phyloP scores from a whole-genome alignment of 1,140 invertebrate species.

The Hypothenemus hampei region DNA sequence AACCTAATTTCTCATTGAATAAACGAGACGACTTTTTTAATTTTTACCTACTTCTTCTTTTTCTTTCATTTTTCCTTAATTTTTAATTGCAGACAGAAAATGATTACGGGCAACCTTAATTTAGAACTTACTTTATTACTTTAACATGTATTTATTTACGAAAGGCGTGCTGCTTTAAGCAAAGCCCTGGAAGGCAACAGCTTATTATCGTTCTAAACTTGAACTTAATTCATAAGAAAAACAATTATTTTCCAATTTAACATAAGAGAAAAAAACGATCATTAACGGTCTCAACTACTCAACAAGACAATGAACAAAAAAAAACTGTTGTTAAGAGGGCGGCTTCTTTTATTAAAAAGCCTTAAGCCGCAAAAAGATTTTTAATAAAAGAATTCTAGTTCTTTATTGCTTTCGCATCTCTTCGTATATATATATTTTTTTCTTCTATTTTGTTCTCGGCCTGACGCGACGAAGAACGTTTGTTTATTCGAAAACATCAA shows the following conservation, averaged over 20 bases:
- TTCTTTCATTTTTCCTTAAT: conserved; percentile 16
- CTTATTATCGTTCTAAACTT: too few species aligned
- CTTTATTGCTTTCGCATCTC: conserved; percentile 39
- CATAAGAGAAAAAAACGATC: too few species aligned
- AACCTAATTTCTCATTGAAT: conserved; percentile 22
- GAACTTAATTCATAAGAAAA: too few species aligned
- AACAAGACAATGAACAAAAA: too few species aligned
- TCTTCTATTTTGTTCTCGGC: conserved; percentile 31
- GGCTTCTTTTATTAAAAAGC: conserved; percentile 38
- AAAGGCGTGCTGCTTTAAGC: too few species aligned
- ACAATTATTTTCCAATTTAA: too few species aligned
- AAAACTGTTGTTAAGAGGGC: conserved; percentile 2
- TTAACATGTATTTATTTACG: too few species aligned
- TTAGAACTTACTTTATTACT: too few species aligned
- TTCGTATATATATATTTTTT: conserved; percentile 37
- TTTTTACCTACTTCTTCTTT: too few species aligned
- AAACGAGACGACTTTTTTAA: conserved; percentile 13
- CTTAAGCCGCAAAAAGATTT: conserved; percentile 36
- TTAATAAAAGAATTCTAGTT: conserved; percentile 39
- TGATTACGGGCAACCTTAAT: too few species aligned
- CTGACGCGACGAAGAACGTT: conserved; percentile 28
- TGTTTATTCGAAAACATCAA: conserved; percentile 40
- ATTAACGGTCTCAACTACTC: too few species aligned
- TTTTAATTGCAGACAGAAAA: conserved; percentile 17
- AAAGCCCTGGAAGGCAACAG: too few species aligned